Base-by-base conservation (phyloP, 37 sponge, comb jelly and placozoan species). In the Agelas oroides region DNA sequence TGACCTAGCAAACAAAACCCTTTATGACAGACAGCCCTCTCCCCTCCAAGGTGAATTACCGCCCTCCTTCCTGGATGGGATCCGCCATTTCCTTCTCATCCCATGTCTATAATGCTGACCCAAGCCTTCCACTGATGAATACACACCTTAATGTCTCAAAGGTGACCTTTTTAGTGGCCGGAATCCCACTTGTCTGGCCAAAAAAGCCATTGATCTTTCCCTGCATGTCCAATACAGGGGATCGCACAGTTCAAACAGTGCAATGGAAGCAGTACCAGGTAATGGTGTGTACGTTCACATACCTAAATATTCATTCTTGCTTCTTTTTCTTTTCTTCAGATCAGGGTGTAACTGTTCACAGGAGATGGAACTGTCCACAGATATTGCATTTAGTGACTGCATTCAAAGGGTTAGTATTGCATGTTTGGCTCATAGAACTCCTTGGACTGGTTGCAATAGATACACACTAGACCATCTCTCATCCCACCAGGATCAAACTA, bases 71-170 rank as follows among this genome's bases (percentile, higher is more conserved):
- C 55, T 0, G 17, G 14, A 41, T 88, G 33, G 88, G 88, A 14
- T 27, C 20, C 0, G 53, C 79, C 31, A 65, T 88, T 37, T 35
- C 76, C n/a, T 17, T 59, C 23, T 81, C 88, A 40, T 70, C 82
- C 63, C 82, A 88, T 36, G 70, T 81, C 53, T 88, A 88, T 61
- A 80, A 88, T 68, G 88, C 63, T 38, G 88, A 88, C 52, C 88
- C 88, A 16, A 56, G 58, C 19, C 39, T 32, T 30, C 76, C 81
- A 16, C 53, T 86, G 16, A 69, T 28, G 28, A 71, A 70, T 5
- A 65, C 27, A 32, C 64, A 35, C 15, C 74, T 56, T 23, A 17
- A 41, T 12, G n/a, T 54, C 62, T 80, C 81, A 16, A 35, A 73
- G 71, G 81, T 81, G 55, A 46, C 6, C 8, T 3, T 46, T 12